These are phyloP conservation scores for Cosmorhoe ocellata DNA, from an alignment of 2,888 invertebrate genomes.

Conservation along the genomic window DNA sequence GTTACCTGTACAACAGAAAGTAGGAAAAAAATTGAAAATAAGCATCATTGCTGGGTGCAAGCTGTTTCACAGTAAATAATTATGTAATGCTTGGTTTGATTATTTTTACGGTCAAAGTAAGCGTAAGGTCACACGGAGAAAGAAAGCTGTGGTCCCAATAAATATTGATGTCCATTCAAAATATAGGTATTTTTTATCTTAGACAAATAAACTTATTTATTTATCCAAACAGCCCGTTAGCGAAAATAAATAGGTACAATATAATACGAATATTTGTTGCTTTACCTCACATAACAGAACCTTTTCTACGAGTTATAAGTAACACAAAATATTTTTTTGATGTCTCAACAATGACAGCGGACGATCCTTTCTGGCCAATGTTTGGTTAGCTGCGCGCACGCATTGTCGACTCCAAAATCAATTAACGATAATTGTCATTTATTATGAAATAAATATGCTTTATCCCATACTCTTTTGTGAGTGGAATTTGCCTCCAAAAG, in stretches of 20 bases:
- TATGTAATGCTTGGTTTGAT: background rate
- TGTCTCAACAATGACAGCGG: conserved; percentile 68
- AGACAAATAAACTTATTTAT: conserved; percentile 37
- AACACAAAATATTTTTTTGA: conserved; percentile 54
- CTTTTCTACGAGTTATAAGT: conserved; percentile 47
- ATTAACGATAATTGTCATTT: conserved; percentile 82
- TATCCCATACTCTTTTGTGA: conserved; percentile 63
- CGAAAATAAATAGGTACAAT: conserved; percentile 38
- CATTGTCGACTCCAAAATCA: conserved; percentile 75
- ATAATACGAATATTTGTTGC: conserved; percentile 74
- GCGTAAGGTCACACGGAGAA: too few relatives aligned
- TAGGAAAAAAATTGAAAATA: conserved; percentile 7
- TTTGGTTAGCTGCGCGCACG: conserved; percentile 85
- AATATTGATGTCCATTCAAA: too few relatives aligned
- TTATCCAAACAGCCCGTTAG: conserved; percentile 41
- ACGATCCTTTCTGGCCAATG: conserved; percentile 84
- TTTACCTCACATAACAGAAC: conserved; percentile 60
- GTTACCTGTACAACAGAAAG: background rate
- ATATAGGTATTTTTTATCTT: background rate
- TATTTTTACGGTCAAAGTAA: background rate
- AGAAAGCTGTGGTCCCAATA: too few relatives aligned
- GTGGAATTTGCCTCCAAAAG: conserved; percentile 53
- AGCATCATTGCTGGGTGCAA: background rate
- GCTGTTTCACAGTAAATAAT: background rate
- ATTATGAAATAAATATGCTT: conserved; percentile 82